Evolutionary conservation across 2,888 invertebrate species (phyloP).

Genomic region (Heliconius ethilla): DNA sequence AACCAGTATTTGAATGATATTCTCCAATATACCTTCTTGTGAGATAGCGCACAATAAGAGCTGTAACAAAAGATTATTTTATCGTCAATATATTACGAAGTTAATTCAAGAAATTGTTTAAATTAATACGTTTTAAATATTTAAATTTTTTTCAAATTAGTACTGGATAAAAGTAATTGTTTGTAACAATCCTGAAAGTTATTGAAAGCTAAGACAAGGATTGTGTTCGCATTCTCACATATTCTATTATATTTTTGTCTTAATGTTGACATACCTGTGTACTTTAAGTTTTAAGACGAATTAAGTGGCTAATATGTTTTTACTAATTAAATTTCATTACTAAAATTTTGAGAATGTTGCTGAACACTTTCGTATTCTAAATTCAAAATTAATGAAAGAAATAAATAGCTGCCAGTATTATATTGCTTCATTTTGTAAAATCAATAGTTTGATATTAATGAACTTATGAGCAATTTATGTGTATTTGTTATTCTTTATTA

Average conservation of each 20-base stretch:
- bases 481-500: background rate
- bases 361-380: background rate
- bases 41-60: constrained; percentile 88
- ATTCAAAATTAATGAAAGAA: background rate
- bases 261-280: background rate
- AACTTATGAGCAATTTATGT: background rate
- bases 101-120: background rate
- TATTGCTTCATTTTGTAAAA: background rate
- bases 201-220: background rate
- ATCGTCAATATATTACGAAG: constrained; percentile 16
- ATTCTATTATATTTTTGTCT: background rate
- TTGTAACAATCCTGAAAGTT: background rate
- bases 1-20: constrained; percentile 90
- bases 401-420: background rate
- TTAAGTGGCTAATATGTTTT: background rate
- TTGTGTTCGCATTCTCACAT: no score
- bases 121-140: background rate
- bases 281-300: no score
- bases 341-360: background rate
- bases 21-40: constrained; percentile 90
- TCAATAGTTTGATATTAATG: background rate
- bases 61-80: constrained; percentile 73
- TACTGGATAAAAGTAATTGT: background rate
- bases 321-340: background rate
- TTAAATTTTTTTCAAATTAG: background rate